A percentile compares a stretch with the other conserved stretches of the same genome.
phyloP scores from a whole-genome alignment of 2,888 invertebrate species.

The Microctonus brassicae region DNA sequence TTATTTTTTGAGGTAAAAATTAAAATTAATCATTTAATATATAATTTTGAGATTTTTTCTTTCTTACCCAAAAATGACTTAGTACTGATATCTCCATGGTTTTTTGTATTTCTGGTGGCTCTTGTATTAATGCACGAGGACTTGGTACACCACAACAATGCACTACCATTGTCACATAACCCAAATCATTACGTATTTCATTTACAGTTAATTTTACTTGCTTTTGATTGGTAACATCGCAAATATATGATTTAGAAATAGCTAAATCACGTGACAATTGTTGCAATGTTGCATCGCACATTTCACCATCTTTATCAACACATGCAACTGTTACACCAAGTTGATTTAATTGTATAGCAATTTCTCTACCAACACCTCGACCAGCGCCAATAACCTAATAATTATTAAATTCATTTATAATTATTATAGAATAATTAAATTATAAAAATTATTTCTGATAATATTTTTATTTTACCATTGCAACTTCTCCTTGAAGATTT shows the following conservation, averaged over 20 bases:
- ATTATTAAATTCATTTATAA: not conserved
- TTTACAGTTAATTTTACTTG: slow-evolving; percentile 70
- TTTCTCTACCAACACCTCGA: slow-evolving; percentile 76
- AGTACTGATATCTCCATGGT: slow-evolving; percentile 75
- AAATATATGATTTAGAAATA: slow-evolving; percentile 71
- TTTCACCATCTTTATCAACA: slow-evolving; percentile 75
- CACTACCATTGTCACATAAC: slow-evolving; percentile 75
- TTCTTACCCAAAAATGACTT: slow-evolving; percentile 76
- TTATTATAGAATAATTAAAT: slow-evolving; percentile 28
- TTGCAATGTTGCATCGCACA: slow-evolving; percentile 71
- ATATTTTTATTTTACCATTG: slow-evolving; percentile 75
- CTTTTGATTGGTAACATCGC: slow-evolving; percentile 73
- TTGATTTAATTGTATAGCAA: slow-evolving; percentile 74
- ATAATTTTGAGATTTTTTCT: not conserved
- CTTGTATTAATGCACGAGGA: slow-evolving; percentile 72
- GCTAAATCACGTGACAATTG: slow-evolving; percentile 71
- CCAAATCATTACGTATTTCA: slow-evolving; percentile 72
- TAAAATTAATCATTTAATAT: slow-evolving; percentile 10
- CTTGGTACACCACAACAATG: slow-evolving; percentile 78
- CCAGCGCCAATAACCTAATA: slow-evolving; percentile 79
- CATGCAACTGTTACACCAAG: slow-evolving; percentile 76
- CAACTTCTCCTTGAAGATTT: slow-evolving; percentile 75
- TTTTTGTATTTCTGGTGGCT: slow-evolving; percentile 72
- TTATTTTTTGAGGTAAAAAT: too few species aligned
- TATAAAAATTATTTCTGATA: not conserved